These are phyloP conservation scores for Calypte anna DNA, from an alignment of 2,113 vertebrate species.

Conservation along the genomic window DNA sequence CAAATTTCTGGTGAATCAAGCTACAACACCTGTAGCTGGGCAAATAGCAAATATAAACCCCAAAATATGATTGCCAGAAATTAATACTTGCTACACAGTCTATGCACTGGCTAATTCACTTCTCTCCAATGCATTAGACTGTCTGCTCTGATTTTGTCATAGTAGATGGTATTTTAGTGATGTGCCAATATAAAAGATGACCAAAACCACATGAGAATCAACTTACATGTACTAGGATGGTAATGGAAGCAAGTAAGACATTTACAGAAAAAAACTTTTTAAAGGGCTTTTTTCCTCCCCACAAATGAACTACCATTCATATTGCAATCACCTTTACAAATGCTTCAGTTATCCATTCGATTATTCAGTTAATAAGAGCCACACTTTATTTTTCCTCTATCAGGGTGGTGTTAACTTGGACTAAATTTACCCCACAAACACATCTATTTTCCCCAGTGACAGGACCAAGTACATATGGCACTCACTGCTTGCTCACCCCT, in stretches of 20 bases:
- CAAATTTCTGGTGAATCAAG: not conserved
- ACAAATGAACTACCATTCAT: not conserved
- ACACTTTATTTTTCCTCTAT: not conserved
- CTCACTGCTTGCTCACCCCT: not conserved
- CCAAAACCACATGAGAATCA: not conserved
- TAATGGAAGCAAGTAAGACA: not conserved
- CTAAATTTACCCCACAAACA: not conserved
- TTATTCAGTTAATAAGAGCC: conserved; percentile 3
- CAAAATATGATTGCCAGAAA: not conserved
- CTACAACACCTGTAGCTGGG: not conserved
- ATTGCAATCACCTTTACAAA: not conserved
- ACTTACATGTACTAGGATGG: not conserved
- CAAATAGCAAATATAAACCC: not conserved
- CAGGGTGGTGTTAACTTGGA: not conserved
- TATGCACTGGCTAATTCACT: not conserved
- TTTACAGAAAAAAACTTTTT: not conserved
- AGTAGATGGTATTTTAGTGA: not conserved
- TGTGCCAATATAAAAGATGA: not conserved
- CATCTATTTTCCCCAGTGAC: not conserved
- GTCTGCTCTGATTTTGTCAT: not conserved
- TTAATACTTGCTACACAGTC: not conserved
- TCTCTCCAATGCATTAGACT: not conserved
- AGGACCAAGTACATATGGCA: not conserved
- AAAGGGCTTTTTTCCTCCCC: not conserved
- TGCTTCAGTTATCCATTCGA: not conserved